Base-by-base conservation (phyloP, 1,140 invertebrate species). In the Tetragonula clypearis region DNA sequence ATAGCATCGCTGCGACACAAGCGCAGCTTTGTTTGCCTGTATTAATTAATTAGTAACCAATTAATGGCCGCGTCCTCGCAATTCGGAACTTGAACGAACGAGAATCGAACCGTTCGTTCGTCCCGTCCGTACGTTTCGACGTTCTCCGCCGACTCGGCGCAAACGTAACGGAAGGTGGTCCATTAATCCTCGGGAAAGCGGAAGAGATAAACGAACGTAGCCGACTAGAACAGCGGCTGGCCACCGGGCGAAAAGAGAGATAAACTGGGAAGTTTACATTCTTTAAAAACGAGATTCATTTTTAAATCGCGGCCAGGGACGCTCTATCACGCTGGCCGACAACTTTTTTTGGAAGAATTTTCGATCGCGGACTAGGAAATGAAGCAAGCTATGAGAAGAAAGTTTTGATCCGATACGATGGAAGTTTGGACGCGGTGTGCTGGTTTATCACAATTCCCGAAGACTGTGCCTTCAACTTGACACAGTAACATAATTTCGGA, bases 161-260 rank as follows among this genome's bases (percentile, higher is more conserved):
- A 55, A 60, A 65, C 62, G 75, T 58, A 71, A 60, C 75, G 41
- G 55, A 60, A 79, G 55, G 75, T 71, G 35, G 49, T 82, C 80
- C 80, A 82, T 82, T 82, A 82, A 82, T 82, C 60, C 73, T 53
- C 58, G 23, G 26, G 23, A 41, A 66, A 76, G 49, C 80, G 80
- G 73, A 66, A 75, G 72, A 76, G 80, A 82, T 82, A 68, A 82
- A 82, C 58, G 80, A 82, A 76, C 26, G 35, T 49, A 21, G n/a
- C 4, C 12, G 49, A 26, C 26, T 30, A 58, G 72, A 35, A 66
- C 35, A 35, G 35, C 11, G 26, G 65, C 9, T 19, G 11, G 35
- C 72, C 12, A 62, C 21, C 60, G 15, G 41, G 60, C 9, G 41
- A 55, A 76, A 2, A 35, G 26, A 55, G 80, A 55, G 80, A 76